These are phyloP conservation scores for Campoplex nolae DNA, from an alignment of 2,888 invertebrate genomes.

Conservation along the genomic window DNA sequence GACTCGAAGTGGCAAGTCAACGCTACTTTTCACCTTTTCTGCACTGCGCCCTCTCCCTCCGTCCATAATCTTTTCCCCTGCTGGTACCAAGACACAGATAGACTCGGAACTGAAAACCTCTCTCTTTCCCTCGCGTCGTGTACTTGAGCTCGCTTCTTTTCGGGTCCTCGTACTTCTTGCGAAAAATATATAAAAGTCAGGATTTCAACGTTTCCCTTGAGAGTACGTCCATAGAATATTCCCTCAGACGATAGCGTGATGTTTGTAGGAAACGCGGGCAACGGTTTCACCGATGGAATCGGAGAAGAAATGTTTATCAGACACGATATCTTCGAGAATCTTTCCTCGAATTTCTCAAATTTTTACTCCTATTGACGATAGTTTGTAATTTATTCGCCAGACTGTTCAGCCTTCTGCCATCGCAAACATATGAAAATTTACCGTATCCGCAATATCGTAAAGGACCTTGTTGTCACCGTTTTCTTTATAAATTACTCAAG, in stretches of 20 bases:
- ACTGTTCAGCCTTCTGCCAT: background rate
- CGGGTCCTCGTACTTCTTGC: slow-evolving; percentile 26
- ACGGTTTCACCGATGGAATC: slow-evolving; percentile 4
- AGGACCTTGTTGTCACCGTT: background rate
- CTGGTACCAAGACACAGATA: slow-evolving; percentile 31
- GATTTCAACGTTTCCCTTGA: slow-evolving; percentile 44
- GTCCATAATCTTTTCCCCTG: slow-evolving; percentile 3
- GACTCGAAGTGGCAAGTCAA: slow-evolving; percentile 53
- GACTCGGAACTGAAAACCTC: slow-evolving; percentile 17
- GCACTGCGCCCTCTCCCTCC: slow-evolving; percentile 39
- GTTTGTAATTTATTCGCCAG: background rate
- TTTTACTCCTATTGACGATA: slow-evolving; percentile 6
- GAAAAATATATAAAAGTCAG: slow-evolving; percentile 62
- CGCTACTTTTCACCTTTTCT: slow-evolving; percentile 64
- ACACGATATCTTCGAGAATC: background rate
- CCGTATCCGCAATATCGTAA: background rate
- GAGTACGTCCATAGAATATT: slow-evolving; percentile 38
- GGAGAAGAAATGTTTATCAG: slow-evolving; percentile 18
- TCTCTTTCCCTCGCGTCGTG: slow-evolving; percentile 34
- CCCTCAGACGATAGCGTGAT: slow-evolving; percentile 34
- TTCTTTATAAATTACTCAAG: background rate
- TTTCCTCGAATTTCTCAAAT: background rate
- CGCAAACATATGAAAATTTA: background rate
- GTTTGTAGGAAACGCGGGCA: slow-evolving; percentile 22
- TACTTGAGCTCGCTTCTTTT: slow-evolving; percentile 53